phyloP scores from a whole-genome alignment of 1,140 invertebrate genomes.

The Dendrolimus kikuchii region DNA sequence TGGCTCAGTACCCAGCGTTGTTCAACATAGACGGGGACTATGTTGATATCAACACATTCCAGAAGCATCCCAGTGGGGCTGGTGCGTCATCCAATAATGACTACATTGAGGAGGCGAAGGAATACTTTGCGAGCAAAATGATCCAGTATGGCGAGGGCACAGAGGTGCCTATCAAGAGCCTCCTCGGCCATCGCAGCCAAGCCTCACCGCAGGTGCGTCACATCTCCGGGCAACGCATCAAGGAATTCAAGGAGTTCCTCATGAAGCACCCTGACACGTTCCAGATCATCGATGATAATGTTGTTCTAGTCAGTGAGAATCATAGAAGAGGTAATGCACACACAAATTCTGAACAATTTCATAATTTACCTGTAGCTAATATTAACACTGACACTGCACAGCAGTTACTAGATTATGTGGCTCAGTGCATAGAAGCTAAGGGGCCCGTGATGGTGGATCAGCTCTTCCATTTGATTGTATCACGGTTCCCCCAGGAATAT shows the following conservation, averaged over 20 bases:
- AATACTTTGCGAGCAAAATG: constrained; percentile 94
- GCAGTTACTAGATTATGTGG: constrained; percentile 84
- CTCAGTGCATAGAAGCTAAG: constrained; percentile 82
- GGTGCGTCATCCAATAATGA: constrained; percentile 80
- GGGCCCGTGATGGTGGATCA: constrained; percentile 89
- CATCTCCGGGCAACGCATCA: constrained; percentile 94
- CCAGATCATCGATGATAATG: constrained; percentile 90
- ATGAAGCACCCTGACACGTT: constrained; percentile 89
- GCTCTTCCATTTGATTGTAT: constrained; percentile 85
- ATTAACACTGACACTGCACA: constrained; percentile 86
- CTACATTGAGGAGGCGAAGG: constrained; percentile 93
- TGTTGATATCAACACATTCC: constrained; percentile 89
- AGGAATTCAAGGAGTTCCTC: constrained; percentile 95
- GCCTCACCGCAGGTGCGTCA: constrained; percentile 96
- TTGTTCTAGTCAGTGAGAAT: constrained; percentile 75
- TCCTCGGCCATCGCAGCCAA: constrained; percentile 93
- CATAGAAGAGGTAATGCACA: constrained; percentile 72
- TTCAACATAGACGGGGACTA: constrained; percentile 94
- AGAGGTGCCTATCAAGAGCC: constrained; percentile 93
- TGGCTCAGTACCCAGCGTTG: constrained; percentile 91
- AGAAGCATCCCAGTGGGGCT: constrained; percentile 66
- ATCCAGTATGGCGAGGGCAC: constrained; percentile 91
- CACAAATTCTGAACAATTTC: constrained; percentile 74
- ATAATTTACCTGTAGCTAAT: constrained; percentile 80
- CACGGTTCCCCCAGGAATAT: constrained; percentile 82